These are phyloP conservation scores for Polylopha cassiicola DNA, from an alignment of 2,888 invertebrate genomes.

Conservation along the genomic window DNA sequence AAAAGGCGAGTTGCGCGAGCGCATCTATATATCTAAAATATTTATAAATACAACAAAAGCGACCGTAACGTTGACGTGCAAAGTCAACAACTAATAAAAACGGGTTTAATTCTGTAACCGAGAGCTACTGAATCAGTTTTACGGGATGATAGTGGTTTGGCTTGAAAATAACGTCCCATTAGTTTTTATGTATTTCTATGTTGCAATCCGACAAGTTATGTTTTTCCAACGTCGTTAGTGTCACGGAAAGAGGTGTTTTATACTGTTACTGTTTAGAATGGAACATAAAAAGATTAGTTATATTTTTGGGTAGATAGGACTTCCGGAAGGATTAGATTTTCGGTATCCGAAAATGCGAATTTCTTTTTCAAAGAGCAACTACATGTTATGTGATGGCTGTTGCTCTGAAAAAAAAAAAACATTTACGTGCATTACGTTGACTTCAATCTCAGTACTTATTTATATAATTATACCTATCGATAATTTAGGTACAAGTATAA, in stretches of 20 bases:
- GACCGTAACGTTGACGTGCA: slow-evolving; percentile 7
- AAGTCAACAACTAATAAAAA: slow-evolving; percentile 22
- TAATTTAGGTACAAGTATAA: too few species aligned
- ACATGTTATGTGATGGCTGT: too few species aligned
- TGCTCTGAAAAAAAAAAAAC: too few species aligned
- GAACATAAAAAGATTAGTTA: slow-evolving; percentile 26
- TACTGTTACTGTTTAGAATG: slow-evolving; percentile 29
- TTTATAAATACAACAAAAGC: slow-evolving; percentile 8
- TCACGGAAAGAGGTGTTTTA: slow-evolving; percentile 29
- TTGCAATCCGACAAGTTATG: slow-evolving; percentile 34
- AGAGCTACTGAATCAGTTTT: slow-evolving; percentile 35
- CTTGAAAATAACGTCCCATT: slow-evolving; percentile 49
- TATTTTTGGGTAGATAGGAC: slow-evolving; percentile 15
- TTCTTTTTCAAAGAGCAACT: too few species aligned
- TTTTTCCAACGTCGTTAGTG: slow-evolving; percentile 32
- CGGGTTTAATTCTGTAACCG: slow-evolving; percentile 21
- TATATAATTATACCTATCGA: too few species aligned
- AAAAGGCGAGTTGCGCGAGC: too few species aligned
- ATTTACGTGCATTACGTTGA: too few species aligned
- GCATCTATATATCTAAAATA: too few species aligned
- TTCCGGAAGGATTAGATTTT: slow-evolving; percentile 21
- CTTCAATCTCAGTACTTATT: too few species aligned
- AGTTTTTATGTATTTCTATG: slow-evolving; percentile 50
- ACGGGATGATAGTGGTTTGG: slow-evolving; percentile 44
- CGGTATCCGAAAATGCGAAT: too few species aligned